Base-by-base conservation (phyloP, 2,888 invertebrate species). In the Hydroisotoma schaefferi region DNA sequence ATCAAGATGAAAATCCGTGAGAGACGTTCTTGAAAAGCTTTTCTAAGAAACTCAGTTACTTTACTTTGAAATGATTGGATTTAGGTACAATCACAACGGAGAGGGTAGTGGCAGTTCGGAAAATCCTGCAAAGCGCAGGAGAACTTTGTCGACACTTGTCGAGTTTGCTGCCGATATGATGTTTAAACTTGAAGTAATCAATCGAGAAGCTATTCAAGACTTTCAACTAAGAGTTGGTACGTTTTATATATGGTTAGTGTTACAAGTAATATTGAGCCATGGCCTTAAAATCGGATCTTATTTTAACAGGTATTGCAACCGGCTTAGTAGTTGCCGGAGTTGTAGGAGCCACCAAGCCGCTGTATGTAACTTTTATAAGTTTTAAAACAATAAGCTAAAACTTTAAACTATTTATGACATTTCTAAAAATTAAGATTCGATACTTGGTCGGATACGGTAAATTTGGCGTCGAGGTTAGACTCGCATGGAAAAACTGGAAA, bases 391-490 rank as follows among this genome's bases (percentile, higher is more conserved):
- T n/a, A n/a, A n/a, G n/a, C n/a, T n/a, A n/a, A n/a, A n/a, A n/a
- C n/a, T n/a, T n/a, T n/a, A n/a, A n/a, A n/a, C n/a, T n/a, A n/a
- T n/a, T n/a, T n/a, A n/a, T n/a, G n/a, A n/a, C n/a, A 5, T 18
- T 43, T 43, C 6, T 43, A 20, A 12, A n/a, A 15, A 23, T 40
- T 10, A 6, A 63, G 59, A 22, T 95, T 94, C 76, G 95, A 97
- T 76, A 93, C 95, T 74, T 97, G 95, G 94, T 95, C 95, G 0
- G 90, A 95, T 77, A 88, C 94, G 0, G 95, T 95, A 0, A 97
- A 97, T 77, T 88, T 97, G 84, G 94, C 97, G 2, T 93, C 94
- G 0, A 82, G 97, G 73, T 94, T 97, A 94, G 95, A 95, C 75
- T 90, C 90, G 0, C 91, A 90, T 1, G 95, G 95, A 6, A 80